phyloP scores from a whole-genome alignment of 1,140 invertebrate genomes.

The Doryteuthis pealeii region DNA sequence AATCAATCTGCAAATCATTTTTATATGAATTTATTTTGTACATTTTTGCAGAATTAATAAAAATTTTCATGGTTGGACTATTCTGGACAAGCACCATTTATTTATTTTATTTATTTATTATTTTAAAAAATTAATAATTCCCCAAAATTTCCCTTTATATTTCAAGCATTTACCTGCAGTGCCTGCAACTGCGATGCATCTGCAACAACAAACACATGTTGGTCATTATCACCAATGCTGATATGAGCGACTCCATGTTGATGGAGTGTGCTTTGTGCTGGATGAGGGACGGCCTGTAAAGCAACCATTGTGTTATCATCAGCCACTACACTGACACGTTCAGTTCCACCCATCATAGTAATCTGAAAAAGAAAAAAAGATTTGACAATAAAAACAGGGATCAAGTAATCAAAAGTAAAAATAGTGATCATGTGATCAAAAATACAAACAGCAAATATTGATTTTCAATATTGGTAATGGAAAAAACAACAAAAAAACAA shows the following conservation, averaged over 20 bases:
- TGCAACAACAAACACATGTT: slow-evolving; percentile 58
- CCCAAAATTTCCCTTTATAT: no score
- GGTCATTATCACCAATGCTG: slow-evolving; percentile 41
- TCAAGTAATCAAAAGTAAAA: background rate
- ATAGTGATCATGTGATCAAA: background rate
- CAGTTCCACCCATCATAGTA: slow-evolving; percentile 16
- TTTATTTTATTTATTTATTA: no score
- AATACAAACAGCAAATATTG: no score
- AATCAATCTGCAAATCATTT: no score
- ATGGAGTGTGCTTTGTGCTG: slow-evolving; percentile 25
- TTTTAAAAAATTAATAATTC: no score
- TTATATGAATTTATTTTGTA: no score
- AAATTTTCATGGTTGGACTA: no score
- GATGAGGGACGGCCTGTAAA: slow-evolving; percentile 22
- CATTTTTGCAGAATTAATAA: no score
- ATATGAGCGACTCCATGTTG: slow-evolving; percentile 37
- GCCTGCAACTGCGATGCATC: slow-evolving; percentile 57
- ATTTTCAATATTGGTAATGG: no score
- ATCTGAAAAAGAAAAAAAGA: slow-evolving; percentile 22
- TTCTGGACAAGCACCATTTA: no score
- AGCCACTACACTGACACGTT: background rate
- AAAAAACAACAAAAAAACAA: no score
- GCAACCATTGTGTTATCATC: slow-evolving; percentile 16
- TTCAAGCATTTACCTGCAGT: slow-evolving; percentile 56
- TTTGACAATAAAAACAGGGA: background rate